Percentiles rank a stretch among this genome's conserved stretches.
Evolutionary conservation across 2,113 vertebrate genomes (phyloP).

Genomic region (Notechis scutatus): DNA sequence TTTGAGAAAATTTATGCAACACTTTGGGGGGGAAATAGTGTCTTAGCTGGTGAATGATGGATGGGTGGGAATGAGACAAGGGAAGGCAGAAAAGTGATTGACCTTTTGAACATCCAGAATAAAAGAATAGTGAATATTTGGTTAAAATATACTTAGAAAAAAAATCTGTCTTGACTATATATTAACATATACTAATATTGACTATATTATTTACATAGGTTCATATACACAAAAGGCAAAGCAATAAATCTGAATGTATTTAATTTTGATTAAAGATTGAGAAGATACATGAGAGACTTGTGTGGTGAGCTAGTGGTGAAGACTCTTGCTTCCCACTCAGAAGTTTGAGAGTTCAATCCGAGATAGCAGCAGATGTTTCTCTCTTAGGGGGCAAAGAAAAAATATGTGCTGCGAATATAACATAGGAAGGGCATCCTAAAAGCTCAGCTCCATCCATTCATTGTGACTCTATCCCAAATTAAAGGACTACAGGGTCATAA

Average conservation of each 20-base stretch:
- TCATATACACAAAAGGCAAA: background rate
- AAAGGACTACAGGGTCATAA: background rate
- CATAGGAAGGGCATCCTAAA: background rate
- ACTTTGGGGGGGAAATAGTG: background rate
- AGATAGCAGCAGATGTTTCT: background rate
- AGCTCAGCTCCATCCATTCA: background rate
- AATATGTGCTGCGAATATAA: background rate
- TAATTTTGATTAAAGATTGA: background rate
- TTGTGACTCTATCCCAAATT: background rate
- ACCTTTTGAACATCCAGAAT: background rate
- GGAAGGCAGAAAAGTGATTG: background rate
- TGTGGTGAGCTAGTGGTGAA: background rate
- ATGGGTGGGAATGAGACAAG: background rate
- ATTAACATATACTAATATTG: too few species aligned
- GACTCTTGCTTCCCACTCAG: background rate
- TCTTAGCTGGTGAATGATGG: background rate
- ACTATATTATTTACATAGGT: background rate
- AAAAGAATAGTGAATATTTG: background rate
- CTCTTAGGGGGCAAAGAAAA: background rate
- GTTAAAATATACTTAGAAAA: background rate
- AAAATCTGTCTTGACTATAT: background rate
- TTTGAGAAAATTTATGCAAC: background rate
- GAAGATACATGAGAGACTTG: background rate
- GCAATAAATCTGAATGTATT: background rate
- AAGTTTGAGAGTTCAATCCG: background rate